Evolutionary conservation across 1,140 invertebrate genomes (phyloP), one percentile per base, ranked within the genome.

Genomic region (Diorhabda sublineata): DNA sequence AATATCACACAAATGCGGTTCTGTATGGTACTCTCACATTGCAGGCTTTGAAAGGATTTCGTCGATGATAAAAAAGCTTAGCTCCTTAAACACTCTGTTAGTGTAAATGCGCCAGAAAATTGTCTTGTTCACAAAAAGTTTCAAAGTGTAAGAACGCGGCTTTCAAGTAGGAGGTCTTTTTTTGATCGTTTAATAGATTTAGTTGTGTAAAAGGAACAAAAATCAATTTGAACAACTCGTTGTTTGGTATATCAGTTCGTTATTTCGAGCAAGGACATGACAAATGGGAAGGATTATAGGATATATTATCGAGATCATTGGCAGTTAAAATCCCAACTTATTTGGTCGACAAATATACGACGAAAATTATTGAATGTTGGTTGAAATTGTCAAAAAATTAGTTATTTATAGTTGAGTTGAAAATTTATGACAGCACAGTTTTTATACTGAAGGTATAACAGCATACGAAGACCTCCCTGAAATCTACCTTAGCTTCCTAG

Each of bases 101-200:
- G 59, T 62, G 65, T 70, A 70, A 70, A 70, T 70, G 56, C 63
- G 69, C 64, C 69, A 66, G 69, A 70, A 70, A 70, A 70, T 70
- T 70, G 65, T 67, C 58, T 70, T 61, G 60, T 60, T 65, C 42
- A 69, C 62, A 63, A 69, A 69, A 69, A 69, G 45, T 57, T 6
- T n/a, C 9, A 63, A 64, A 63, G 41, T 60, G 57, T 52, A 52
- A 52, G 58, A 67, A 67, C 47, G 57, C 11, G 65, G 65, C 65
- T 67, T 67, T 67, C 42, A 41, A 58, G 65, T 43, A 67, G 65
- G 65, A 26, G 26, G 26, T 26, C 60, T 58, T 67, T 67, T 67
- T 65, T 67, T 59, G 60, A 67, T 11, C 65, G 57, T 67, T 67
- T 67, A 67, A 67, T 67, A 67, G 65, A 60, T 67, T 67, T 67